Percentiles rank a stretch among this genome's conserved stretches.
Conservation (phyloP, 2,888 invertebrate genomes). For the Panopea generosa region DNA sequence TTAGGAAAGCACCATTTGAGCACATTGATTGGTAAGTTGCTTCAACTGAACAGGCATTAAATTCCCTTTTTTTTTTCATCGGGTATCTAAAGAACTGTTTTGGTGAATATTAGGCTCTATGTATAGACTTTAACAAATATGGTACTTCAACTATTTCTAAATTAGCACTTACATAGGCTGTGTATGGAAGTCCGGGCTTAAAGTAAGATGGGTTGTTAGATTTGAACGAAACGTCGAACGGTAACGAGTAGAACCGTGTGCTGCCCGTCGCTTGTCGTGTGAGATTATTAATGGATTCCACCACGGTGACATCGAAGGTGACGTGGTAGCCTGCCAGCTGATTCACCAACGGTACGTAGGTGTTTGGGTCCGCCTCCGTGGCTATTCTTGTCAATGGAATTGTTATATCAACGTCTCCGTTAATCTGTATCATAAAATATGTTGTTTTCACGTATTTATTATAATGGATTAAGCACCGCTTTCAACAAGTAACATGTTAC, state of each 20-base stretch:
- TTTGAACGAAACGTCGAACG: conserved; percentile 91
- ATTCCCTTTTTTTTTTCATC: no score
- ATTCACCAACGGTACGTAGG: conserved; percentile 23
- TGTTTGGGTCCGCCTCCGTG: conserved; percentile 29
- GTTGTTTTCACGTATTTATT: no score
- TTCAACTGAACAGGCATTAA: no score
- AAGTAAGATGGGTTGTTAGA: conserved; percentile 92
- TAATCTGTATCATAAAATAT: conserved; percentile 31
- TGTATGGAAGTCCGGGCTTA: conserved; percentile 93
- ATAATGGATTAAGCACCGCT: no score
- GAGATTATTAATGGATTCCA: conserved; percentile 90
- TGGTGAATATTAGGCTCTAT: no score
- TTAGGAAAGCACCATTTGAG: no score
- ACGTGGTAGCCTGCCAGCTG: conserved; percentile 28
- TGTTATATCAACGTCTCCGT: conserved; percentile 42
- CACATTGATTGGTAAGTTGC: no score
- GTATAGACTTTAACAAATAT: no score
- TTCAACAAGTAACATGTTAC: no score
- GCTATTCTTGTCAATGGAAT: conserved; percentile 31
- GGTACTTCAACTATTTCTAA: no score
- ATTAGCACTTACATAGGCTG: conserved; percentile 90
- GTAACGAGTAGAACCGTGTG: conserved; percentile 89
- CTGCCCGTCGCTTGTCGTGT: conserved; percentile 80
- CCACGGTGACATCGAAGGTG: conserved; percentile 89
- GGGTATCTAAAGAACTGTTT: no score